Evolutionary conservation across 1,140 invertebrate species (phyloP), one percentile per base, ranked within the genome.

Genomic region (Ctenoplectra terminalis): DNA sequence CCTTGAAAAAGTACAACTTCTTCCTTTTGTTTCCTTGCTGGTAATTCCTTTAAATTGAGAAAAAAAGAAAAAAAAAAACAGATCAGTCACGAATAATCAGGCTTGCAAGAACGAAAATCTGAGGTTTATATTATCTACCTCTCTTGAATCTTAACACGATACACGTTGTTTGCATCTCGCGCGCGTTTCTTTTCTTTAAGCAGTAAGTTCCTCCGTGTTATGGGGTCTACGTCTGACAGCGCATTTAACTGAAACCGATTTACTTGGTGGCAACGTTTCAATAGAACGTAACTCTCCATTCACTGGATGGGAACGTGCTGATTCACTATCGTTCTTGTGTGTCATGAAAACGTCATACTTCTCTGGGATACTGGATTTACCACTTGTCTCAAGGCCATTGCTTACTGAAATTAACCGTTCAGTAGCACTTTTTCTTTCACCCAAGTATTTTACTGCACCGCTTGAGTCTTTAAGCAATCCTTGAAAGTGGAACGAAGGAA

Each of bases 281-380:
- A 71, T 48, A 26, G 43, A 40, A 23, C 37, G 40, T 9, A 2
- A 43, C 2, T 8, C 23, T 43, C 29, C 31, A 58, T 66, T 75
- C 50, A 58, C 1, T 20, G 9, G 7, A 58, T 58, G 3, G 23
- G 1, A 37, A 46, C 40, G 5, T 46, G 71, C 50, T 81, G 78
- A 81, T 56, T 81, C 78, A 81, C 23, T 20, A 34, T 34, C 26
- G 34, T 40, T 61, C 5, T 52, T 17, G 20, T 64, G 37, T 54
- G 70, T 64, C 70, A 73, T 52, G 37, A 11, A 17, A 64, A 66
- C 71, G 60, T 81, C 60, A 66, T 8, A 20, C 9, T 48, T 20
- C 23, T 6, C 5, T 29, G 1, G 56, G 31, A 48, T 6, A 43
- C 37, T 48, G 72, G 61, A 40, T 75, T 81, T 81, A 66, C 79